Percentiles rank a stretch among this genome's conserved stretches.
Conservation (phyloP, 2,888 invertebrate genomes). For the Drosophila mimica region DNA sequence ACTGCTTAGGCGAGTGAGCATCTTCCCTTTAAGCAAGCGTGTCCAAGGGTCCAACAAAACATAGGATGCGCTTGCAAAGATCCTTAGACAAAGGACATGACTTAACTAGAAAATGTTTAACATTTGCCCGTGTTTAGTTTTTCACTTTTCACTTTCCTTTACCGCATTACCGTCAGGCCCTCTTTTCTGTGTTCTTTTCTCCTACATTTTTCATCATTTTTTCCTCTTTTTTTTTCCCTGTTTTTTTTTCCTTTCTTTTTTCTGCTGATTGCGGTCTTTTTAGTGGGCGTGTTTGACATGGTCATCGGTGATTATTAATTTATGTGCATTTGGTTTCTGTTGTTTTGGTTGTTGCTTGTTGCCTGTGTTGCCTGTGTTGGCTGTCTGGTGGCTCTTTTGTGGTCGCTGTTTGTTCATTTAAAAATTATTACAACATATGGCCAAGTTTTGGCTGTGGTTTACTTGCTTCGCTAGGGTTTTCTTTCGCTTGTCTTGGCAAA, state of each 20-base stretch:
- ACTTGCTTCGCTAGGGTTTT: not conserved
- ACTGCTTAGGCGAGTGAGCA: slow-evolving; percentile 46
- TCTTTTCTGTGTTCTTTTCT: slow-evolving; percentile 4
- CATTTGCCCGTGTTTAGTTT: slow-evolving; percentile 39
- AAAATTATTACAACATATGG: slow-evolving; percentile 74
- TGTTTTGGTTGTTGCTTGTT: slow-evolving; percentile 21
- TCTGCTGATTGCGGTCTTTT: slow-evolving; percentile 29
- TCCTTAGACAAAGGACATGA: slow-evolving; percentile 53
- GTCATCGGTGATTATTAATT: slow-evolving; percentile 79
- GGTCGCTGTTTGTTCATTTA: slow-evolving; percentile 46
- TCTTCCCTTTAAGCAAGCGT: slow-evolving; percentile 58
- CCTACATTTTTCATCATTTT: slow-evolving; percentile 1
- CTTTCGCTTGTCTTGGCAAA: slow-evolving; percentile 14
- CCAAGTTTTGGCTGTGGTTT: slow-evolving; percentile 13
- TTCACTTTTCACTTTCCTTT: slow-evolving; percentile 49
- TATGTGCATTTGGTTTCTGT: slow-evolving; percentile 38
- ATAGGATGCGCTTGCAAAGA: slow-evolving; percentile 12
- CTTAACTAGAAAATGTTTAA: slow-evolving; percentile 73
- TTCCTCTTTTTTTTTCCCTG: slow-evolving; percentile 1
- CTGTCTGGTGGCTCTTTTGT: slow-evolving; percentile 34
- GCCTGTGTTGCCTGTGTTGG: slow-evolving; percentile 21
- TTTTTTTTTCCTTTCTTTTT: slow-evolving; percentile 19
- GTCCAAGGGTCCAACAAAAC: slow-evolving; percentile 37
- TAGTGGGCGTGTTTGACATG: slow-evolving; percentile 79
- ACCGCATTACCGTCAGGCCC: not conserved